Base-by-base conservation (phyloP, 2,797 vertebrate species). In the Artibeus jamaicensis region DNA sequence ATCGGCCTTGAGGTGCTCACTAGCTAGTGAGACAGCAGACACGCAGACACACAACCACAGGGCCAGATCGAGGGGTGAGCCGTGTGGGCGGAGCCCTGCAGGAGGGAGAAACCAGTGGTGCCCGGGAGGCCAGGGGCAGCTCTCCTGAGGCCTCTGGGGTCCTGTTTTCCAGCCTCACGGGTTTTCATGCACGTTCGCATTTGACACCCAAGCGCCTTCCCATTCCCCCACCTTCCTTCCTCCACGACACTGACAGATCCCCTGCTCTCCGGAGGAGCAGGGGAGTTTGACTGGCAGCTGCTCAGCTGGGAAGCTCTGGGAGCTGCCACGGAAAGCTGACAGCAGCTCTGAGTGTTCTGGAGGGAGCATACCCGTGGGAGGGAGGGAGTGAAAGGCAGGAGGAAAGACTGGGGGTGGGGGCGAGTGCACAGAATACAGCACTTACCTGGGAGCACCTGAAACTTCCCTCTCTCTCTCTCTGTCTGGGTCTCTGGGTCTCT, bases 251-350 rank as follows among this genome's bases (percentile, higher is more conserved):
- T 70, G 83, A 96, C 76, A 96, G 57, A 19, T 77, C 46, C 82
- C 21, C 24, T 0, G 0, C 70, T 91, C 73, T 65, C 48, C 29
- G 21, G n/a, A 74, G 37, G 39, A 86, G 55, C 86, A 89, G 39
- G 62, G 67, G 82, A 22, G 53, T 76, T 83, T 93, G 81, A 94
- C 70, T 90, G 93, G 68, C 68, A 89, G 48, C 44, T 89, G 48
- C 62, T 89, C 19, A 48, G 57, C 44, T 55, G 65, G 53, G 9
- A 81, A 84, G 67, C 59, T 78, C 57, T 90, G 59, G 42, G 39
- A 74, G 10, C 83, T 97, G 87, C 86, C 68, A 32, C 32, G 59
- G 84, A 93, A 76, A 59, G 16, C 15, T 7, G 29, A 67, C 24
- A 73, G 34, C 37, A 85, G 50, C 26, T 78, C 48, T 8, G 62